Base-by-base conservation (phyloP, 1,140 invertebrate species). In the Palaemon carinicauda region DNA sequence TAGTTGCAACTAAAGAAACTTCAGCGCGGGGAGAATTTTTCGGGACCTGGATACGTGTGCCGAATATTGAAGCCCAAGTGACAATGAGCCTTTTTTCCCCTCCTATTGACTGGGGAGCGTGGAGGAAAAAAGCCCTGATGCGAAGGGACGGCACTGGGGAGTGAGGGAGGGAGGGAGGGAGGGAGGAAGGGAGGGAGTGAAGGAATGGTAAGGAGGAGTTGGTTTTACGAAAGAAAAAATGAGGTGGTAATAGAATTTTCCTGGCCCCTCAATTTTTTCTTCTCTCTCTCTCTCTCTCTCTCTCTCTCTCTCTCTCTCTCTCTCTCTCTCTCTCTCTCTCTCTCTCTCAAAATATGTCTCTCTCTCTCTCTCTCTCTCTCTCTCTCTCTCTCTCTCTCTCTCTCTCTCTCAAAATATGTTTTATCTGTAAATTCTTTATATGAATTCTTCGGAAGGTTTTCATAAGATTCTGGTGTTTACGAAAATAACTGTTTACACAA, bases 21-120 rank as follows among this genome's bases (percentile, higher is more conserved):
- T 94, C 1, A 94, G 91, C 90, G 95, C 95, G 89, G 96, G 95
- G 91, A 94, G 95, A 33, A 95, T 93, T 91, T 94, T 93, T 7
- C 95, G 95, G 79, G 93, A 92, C 0, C 93, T 93, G 90, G 95
- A 95, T 73, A 95, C 60, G 60, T 27, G 60, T 29, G 78, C 51
- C 78, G 33, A 33, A 33, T 50, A 75, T 75, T 75, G 73, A 75
- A 75, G 73, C 73, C 73, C n/a, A 33, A 50, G 73, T 50, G 73
- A 75, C 33, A 75, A 75, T 50, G 51, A 80, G 78, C 14, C 29
- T 79, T 79, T 78, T 80, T 54, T 53, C 27, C 29, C 27, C 19
- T 27, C 9, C n/a, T 27, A 10, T 51, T 31, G 53, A 5, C 24
- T 51, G 41, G 60, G 41, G 80, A 73, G 65, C 24, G 53, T 50